Base-by-base conservation (phyloP, 2,888 invertebrate species). In the Microplitis manilae region DNA sequence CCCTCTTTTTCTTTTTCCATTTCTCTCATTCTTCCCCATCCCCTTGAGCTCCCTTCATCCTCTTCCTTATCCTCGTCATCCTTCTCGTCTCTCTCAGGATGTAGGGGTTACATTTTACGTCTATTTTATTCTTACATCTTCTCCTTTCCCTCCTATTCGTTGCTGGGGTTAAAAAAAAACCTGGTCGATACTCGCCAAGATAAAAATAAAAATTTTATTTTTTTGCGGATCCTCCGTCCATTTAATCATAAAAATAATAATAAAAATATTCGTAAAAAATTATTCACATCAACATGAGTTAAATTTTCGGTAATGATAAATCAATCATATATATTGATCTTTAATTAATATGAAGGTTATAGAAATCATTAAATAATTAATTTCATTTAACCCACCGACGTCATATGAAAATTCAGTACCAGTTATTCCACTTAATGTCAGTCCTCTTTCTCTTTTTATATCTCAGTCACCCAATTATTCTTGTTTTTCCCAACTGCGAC, bases 401-500 rank as follows among this genome's bases (percentile, higher is more conserved):
- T 71, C 74, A 70, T 70, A 69, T 50, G 68, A 59, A 64, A 69
- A 38, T 72, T 60, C 70, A 20, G 4, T 60, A 60, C 38, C 70
- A 60, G 17, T 72, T 70, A 61, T 59, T 78, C 78, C 69, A 59
- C 75, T 71, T 15, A 41, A 38, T 17, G 5, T 68, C 39, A 62
- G 13, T 60, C n/a, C 59, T 75, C n/a, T 41, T 64, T 50, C 59
- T 71, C 65, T 74, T 60, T 59, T 38, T 40, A 38, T 76, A 70
- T 50, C 60, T 59, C 65, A 79, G 75, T 38, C 60, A 50, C 50
- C 50, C 50, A 50, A 62, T 62, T 62, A 68, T 68, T 39, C 39
- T 68, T 68, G 2, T n/a, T 68, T 68, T n/a, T 38, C 15, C n/a
- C 9, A 5, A 13, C 20, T 68, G 6, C 6, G n/a, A 6, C 7